Percentiles rank a stretch among this genome's conserved stretches.
Conservation (phyloP, 2,888 invertebrate species). For the Calephelis perditalis region DNA sequence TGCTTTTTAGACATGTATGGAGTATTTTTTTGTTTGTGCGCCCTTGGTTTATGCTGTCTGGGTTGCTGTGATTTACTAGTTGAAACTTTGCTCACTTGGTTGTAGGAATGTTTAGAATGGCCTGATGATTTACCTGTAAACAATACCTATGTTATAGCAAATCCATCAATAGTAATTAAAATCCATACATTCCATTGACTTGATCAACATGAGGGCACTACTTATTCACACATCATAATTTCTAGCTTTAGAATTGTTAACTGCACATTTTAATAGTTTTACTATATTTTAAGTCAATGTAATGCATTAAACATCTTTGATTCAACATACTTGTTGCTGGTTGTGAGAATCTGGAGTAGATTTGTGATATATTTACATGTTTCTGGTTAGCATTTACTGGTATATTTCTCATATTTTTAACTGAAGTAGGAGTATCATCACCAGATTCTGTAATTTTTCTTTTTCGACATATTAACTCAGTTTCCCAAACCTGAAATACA, state of each 20-base stretch:
- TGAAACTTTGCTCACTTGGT: conserved; percentile 74
- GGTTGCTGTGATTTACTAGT: conserved; percentile 65
- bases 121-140: conserved; percentile 65
- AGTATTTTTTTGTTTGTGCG: conserved; percentile 41
- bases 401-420: conserved; percentile 67
- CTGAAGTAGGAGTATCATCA: conserved; percentile 51
- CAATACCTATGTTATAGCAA: conserved; percentile 17
- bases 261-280: too few relatives aligned
- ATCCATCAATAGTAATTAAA: too few relatives aligned
- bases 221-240: background rate
- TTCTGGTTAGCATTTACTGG: conserved; percentile 64
- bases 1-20: conserved; percentile 41
- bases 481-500: conserved; percentile 60
- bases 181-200: too few relatives aligned
- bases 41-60: conserved; percentile 51
- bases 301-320: background rate
- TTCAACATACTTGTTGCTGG: conserved; percentile 57
- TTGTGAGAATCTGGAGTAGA: conserved; percentile 71
- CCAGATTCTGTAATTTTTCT: conserved; percentile 60
- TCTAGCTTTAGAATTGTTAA: too few relatives aligned
- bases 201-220: too few relatives aligned
- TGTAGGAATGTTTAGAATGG: conserved; percentile 72
- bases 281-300: background rate
- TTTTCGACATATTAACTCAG: conserved; percentile 63
- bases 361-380: conserved; percentile 68